A percentile compares a stretch with the other conserved stretches of the same genome.
phyloP scores from a whole-genome alignment of 2,888 invertebrate genomes.

The Polyommatus iphigenia region DNA sequence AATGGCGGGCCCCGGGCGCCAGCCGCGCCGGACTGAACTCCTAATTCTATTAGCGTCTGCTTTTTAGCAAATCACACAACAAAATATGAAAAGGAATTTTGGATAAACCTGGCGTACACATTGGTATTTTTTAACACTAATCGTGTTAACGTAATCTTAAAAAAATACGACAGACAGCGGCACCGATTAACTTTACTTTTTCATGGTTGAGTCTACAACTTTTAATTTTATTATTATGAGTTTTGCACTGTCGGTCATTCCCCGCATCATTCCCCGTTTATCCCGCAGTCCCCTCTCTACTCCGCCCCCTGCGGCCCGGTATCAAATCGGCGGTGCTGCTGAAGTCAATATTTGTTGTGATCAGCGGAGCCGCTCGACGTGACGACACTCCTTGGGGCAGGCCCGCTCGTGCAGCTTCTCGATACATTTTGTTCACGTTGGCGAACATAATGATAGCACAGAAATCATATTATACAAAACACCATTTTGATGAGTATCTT shows the following conservation, averaged over 20 bases:
- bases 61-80: neutral
- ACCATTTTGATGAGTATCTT: neutral
- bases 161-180: no score
- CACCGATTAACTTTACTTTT: neutral
- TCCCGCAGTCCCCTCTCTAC: neutral
- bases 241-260: no score
- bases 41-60: neutral
- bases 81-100: neutral
- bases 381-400: neutral
- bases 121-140: no score
- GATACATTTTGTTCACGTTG: neutral
- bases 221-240: no score
- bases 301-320: neutral
- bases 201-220: no score
- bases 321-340: neutral
- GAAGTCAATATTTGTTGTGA: neutral
- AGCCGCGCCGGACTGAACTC: neutral
- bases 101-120: neutral
- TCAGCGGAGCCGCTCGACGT: neutral
- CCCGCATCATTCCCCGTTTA: no score
- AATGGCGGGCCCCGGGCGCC: neutral
- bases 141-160: no score
- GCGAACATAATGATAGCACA: neutral
- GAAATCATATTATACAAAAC: neutral
- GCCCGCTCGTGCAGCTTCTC: neutral